Percentiles rank a stretch among this genome's conserved stretches.
Conservation (phyloP, 2,888 invertebrate genomes). For the Electrophaes corylata region DNA sequence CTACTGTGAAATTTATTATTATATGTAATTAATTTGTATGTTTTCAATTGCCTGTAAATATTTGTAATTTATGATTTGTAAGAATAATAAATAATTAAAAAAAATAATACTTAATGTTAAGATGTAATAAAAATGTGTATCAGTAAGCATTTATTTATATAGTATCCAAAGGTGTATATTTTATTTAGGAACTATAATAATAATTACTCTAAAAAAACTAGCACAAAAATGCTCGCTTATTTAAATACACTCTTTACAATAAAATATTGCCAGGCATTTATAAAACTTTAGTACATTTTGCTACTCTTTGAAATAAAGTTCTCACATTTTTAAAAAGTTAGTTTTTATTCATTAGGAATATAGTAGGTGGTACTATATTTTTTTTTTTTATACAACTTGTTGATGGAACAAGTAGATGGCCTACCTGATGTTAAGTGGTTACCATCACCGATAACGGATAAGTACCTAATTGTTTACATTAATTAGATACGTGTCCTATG, state of each 20-base stretch:
- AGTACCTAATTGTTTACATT: too few species aligned
- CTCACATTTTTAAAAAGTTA: conserved; percentile 10
- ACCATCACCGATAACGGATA: too few species aligned
- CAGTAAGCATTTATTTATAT: not conserved
- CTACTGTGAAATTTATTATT: too few species aligned
- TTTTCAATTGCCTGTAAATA: too few species aligned
- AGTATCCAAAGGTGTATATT: not conserved
- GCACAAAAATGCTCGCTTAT: not conserved
- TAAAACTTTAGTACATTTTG: conserved; percentile 6
- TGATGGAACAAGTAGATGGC: too few species aligned
- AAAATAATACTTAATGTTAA: not conserved
- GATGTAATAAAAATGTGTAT: not conserved
- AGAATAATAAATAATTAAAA: too few species aligned
- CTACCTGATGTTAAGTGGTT: too few species aligned
- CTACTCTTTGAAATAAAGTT: conserved; percentile 21
- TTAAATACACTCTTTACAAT: not conserved
- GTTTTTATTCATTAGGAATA: not conserved
- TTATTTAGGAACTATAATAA: not conserved
- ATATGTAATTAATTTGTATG: too few species aligned
- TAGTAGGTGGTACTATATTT: too few species aligned
- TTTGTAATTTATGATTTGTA: too few species aligned
- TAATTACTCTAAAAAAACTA: not conserved
- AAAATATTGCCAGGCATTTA: not conserved
- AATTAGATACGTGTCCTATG: too few species aligned
- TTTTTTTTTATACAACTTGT: too few species aligned